Conservation (phyloP, 2,113 vertebrate species). For the Gila orcuttii region DNA sequence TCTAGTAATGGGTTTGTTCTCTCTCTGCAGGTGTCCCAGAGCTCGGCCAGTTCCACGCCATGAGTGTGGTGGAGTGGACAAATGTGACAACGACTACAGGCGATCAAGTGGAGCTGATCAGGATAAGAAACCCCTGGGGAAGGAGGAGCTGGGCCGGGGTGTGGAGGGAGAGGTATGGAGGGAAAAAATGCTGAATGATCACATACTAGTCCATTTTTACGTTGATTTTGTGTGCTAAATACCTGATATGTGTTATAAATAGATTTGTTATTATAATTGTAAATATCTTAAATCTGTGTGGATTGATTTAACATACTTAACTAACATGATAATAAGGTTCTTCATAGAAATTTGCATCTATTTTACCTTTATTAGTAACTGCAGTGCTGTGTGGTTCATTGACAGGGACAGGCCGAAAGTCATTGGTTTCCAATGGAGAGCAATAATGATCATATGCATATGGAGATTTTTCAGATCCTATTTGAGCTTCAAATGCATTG, state of each 20-base stretch:
- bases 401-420: no score
- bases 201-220: background rate
- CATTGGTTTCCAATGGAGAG: no score
- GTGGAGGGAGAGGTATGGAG: conserved; percentile 82
- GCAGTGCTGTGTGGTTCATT: no score
- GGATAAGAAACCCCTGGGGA: conserved; percentile 93
- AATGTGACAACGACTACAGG: conserved; percentile 73
- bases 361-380: no score
- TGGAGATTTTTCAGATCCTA: no score
- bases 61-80: conserved; percentile 83
- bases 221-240: background rate
- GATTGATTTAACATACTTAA: no score
- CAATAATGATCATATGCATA: no score
- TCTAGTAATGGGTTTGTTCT: background rate
- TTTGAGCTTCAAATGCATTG: no score
- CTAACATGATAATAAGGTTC: no score
- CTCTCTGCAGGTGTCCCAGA: conserved; percentile 76
- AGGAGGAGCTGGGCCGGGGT: conserved; percentile 86
- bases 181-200: background rate
- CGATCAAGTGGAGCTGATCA: conserved; percentile 77
- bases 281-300: no score
- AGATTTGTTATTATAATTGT: no score
- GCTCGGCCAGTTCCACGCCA: conserved; percentile 87
- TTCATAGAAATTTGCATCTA: no score
- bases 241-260: background rate